These are phyloP conservation scores for Tenualosa ilisha DNA, from an alignment of 2,797 vertebrate genomes.

Conservation along the genomic window DNA sequence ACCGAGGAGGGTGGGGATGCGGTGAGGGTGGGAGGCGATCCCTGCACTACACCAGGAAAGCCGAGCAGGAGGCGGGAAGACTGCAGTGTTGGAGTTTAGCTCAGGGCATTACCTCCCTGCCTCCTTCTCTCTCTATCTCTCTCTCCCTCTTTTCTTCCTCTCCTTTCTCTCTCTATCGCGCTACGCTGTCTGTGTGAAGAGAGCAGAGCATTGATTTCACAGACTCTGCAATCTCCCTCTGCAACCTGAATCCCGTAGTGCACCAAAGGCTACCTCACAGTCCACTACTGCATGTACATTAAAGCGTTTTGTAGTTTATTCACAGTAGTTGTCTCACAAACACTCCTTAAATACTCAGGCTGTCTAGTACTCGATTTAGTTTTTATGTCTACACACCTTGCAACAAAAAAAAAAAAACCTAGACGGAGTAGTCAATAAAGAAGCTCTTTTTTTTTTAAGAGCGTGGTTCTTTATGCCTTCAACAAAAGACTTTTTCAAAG, in stretches of 20 bases:
- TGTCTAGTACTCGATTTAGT: neutral
- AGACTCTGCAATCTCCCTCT: constrained; percentile 10
- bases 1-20: neutral
- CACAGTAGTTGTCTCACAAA: constrained; percentile 9
- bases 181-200: neutral
- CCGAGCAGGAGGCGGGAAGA: constrained; percentile 18
- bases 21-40: neutral
- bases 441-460: neutral
- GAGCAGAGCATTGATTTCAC: constrained; percentile 16
- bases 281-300: neutral
- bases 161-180: constrained; percentile 2
- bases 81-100: constrained; percentile 19
- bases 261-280: neutral
- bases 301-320: neutral
- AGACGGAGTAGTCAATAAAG: constrained; percentile 17
- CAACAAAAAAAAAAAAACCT: constrained; percentile 2
- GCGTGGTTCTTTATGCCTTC: neutral
- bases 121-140: neutral
- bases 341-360: neutral
- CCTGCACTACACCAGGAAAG: constrained; percentile 16
- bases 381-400: neutral
- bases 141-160: neutral
- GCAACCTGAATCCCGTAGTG: neutral
- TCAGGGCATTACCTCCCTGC: neutral
- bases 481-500: constrained; percentile 23